These are phyloP conservation scores for Cranoglanis bouderius DNA, from an alignment of 2,113 vertebrate species.

Conservation along the genomic window DNA sequence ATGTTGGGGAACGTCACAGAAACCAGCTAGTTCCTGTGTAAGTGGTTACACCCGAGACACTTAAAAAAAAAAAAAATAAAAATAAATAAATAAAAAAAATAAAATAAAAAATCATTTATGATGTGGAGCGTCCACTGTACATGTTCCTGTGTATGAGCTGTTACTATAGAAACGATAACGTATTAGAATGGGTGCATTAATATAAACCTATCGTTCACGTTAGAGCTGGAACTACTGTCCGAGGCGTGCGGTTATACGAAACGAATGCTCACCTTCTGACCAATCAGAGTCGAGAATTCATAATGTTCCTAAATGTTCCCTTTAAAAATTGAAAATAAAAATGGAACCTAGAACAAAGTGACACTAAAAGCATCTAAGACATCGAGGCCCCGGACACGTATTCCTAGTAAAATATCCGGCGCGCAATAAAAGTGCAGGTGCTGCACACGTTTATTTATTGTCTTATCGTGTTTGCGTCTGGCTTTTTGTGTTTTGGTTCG, in stretches of 20 bases:
- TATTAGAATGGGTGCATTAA: not conserved
- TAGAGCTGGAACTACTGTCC: not conserved
- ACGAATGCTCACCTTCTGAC: not conserved
- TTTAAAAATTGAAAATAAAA: not conserved
- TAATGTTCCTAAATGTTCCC: not conserved
- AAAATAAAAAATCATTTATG: too few species aligned
- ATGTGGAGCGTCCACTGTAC: not conserved
- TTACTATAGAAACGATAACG: not conserved
- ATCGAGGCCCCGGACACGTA: not conserved
- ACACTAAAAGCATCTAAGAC: not conserved
- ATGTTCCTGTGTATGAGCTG: not conserved
- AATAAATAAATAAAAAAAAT: too few species aligned
- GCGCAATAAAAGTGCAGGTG: not conserved
- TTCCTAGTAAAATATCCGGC: not conserved
- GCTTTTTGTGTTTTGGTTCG: not conserved
- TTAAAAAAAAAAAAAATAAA: too few species aligned
- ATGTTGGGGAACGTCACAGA: not conserved
- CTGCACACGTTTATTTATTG: not conserved
- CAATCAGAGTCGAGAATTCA: not conserved
- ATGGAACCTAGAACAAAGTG: not conserved
- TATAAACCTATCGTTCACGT: too few species aligned
- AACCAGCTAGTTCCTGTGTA: not conserved
- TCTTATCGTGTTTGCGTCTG: not conserved
- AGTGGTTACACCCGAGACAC: not conserved
- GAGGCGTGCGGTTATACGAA: not conserved